Percentiles rank a stretch among this genome's conserved stretches.
Evolutionary conservation across 2,113 vertebrate genomes (phyloP).

Genomic region (Amphilophus citrinellus): DNA sequence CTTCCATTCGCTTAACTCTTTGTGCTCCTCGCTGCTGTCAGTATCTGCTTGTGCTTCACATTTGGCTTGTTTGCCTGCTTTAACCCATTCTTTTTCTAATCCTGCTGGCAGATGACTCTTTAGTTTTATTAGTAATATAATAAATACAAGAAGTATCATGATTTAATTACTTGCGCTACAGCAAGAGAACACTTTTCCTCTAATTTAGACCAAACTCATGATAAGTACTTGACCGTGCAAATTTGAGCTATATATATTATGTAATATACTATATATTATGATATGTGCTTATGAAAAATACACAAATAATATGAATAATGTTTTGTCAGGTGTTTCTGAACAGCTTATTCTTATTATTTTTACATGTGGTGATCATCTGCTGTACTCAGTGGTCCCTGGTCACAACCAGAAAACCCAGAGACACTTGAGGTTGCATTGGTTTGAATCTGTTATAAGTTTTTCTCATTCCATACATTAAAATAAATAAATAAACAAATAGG

Average conservation of each 20-base stretch:
- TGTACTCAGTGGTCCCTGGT: background rate
- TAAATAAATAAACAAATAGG: background rate
- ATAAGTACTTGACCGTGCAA: background rate
- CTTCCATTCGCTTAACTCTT: conserved; percentile 61
- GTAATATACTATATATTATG: background rate
- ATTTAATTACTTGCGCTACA: conserved; percentile 12
- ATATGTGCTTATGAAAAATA: background rate
- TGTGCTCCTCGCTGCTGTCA: conserved; percentile 12
- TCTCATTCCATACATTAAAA: background rate
- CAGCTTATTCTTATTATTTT: background rate
- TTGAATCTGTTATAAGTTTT: background rate
- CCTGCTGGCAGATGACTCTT: background rate
- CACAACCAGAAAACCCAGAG: background rate
- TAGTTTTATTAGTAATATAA: background rate
- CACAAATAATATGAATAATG: background rate
- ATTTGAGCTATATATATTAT: background rate
- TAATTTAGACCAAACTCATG: conserved; percentile 29
- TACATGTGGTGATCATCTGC: background rate
- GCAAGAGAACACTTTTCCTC: conserved; percentile 7
- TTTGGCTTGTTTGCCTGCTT: conserved; percentile 1
- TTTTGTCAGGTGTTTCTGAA: background rate
- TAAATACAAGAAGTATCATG: too few species aligned
- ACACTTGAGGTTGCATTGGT: background rate
- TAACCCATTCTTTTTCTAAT: background rate
- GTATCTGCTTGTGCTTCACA: background rate